Evolutionary conservation across 2,888 invertebrate genomes (phyloP).

Genomic region (Cephalotes varians): DNA sequence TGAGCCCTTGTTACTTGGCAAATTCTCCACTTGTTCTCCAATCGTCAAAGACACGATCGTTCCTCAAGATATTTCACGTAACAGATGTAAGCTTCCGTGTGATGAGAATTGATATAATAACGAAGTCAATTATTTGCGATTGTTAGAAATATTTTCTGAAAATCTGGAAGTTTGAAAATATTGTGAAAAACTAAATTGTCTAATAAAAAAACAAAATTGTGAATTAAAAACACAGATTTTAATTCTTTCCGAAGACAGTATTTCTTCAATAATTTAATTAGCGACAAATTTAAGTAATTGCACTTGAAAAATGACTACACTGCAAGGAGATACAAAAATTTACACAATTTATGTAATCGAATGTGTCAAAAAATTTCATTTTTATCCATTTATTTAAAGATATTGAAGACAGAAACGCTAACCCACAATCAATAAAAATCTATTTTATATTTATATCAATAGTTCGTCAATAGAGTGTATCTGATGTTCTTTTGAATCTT

Average conservation of each 20-base stretch:
- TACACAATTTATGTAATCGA: background rate
- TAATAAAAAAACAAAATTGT: background rate
- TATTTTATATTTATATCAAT: conserved; percentile 25
- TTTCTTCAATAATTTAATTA: background rate
- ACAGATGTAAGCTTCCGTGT: conserved; percentile 63
- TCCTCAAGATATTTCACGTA: conserved; percentile 65
- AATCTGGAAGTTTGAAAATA: background rate
- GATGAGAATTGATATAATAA: conserved; percentile 60
- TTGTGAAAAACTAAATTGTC: too few species aligned
- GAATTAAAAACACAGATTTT: background rate
- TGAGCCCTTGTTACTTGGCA: conserved; percentile 62
- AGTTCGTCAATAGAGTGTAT: conserved; percentile 14
- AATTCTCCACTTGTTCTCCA: conserved; percentile 65
- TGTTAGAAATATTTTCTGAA: background rate
- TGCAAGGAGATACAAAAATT: background rate
- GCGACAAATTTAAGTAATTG: background rate
- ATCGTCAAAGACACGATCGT: conserved; percentile 67
- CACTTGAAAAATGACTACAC: background rate
- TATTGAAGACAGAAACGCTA: conserved; percentile 21
- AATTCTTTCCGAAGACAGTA: background rate
- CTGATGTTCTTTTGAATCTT: conserved; percentile 21
- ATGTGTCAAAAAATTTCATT: background rate
- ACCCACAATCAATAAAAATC: conserved; percentile 23
- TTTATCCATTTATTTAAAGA: conserved; percentile 15
- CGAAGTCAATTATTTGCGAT: conserved; percentile 62